A percentile compares a stretch with the other conserved stretches of the same genome.
Evolutionary conservation across 2,797 vertebrate genomes (phyloP).

Genomic region (Myripristis murdjan): DNA sequence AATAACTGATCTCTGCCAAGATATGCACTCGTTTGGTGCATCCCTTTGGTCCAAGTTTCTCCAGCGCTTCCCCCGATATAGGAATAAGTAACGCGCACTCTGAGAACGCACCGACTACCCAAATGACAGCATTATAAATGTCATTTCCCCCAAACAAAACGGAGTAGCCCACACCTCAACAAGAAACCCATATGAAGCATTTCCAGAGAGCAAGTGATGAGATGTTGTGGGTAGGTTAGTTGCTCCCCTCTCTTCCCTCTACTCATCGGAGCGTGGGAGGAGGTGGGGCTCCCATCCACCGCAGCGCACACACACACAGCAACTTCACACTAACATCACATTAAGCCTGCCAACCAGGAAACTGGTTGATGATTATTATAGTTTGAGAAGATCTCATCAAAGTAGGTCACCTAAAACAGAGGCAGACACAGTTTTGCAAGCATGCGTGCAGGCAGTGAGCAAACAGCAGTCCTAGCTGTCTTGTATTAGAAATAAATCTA

Average conservation of each 20-base stretch:
- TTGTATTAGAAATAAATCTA: neutral
- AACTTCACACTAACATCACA: conserved; percentile 83
- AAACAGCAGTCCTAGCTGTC: neutral
- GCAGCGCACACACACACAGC: conserved; percentile 79
- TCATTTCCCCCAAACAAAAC: conserved; percentile 26
- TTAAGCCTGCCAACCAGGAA: conserved; percentile 67
- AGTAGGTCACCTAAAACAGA: conserved; percentile 70
- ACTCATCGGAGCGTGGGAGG: conserved; percentile 82
- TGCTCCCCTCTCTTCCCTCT: conserved; percentile 72
- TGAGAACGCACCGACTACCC: conserved; percentile 39
- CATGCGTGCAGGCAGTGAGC: neutral
- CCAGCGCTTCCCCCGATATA: conserved; percentile 39
- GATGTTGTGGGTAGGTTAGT: conserved; percentile 75
- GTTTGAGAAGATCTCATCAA: conserved; percentile 73
- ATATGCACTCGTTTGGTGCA: conserved; percentile 65
- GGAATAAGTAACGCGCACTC: conserved; percentile 48
- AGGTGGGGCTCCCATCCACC: conserved; percentile 83
- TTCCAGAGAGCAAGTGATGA: conserved; percentile 84
- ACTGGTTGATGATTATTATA: conserved; percentile 66
- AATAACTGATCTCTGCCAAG: conserved; percentile 66
- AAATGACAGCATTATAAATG: conserved; percentile 25
- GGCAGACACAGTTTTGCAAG: conserved; percentile 3
- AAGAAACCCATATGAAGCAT: conserved; percentile 77
- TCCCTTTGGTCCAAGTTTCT: conserved; percentile 77
- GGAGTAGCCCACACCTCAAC: conserved; percentile 15